phyloP scores from a whole-genome alignment of 2,113 vertebrate genomes.

The Craseonycteris thonglongyai region DNA sequence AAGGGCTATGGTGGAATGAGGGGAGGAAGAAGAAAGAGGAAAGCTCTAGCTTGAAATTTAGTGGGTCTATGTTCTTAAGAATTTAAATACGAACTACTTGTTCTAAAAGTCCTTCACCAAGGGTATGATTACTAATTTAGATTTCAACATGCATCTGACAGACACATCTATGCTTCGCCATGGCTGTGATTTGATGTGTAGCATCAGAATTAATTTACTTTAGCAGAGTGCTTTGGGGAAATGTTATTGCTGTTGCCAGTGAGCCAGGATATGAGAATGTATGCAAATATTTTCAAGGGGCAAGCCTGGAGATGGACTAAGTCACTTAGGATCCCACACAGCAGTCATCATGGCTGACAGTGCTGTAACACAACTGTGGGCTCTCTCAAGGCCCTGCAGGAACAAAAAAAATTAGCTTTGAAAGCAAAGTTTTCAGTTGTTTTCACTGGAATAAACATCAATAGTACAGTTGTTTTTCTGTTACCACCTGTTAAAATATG shows the following conservation, averaged over 20 bases:
- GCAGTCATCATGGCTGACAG: background rate
- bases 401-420: conserved; percentile 13
- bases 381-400: background rate
- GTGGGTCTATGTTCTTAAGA: background rate
- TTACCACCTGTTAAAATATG: background rate
- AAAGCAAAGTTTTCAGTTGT: conserved; percentile 12
- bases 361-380: background rate
- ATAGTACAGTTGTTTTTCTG: background rate
- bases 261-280: background rate
- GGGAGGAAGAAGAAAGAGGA: background rate
- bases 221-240: conserved; percentile 31
- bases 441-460: background rate
- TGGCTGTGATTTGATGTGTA: conserved; percentile 14
- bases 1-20: background rate
- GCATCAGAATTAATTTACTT: background rate
- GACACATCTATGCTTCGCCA: background rate
- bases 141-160: conserved; percentile 13
- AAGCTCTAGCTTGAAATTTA: background rate
- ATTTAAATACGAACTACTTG: background rate
- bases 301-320: background rate
- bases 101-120: background rate
- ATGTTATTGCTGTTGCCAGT: background rate
- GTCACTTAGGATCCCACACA: background rate
- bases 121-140: background rate
- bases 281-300: background rate